phyloP scores from a whole-genome alignment of 2,888 invertebrate genomes.

The Herminia tarsipennalis region DNA sequence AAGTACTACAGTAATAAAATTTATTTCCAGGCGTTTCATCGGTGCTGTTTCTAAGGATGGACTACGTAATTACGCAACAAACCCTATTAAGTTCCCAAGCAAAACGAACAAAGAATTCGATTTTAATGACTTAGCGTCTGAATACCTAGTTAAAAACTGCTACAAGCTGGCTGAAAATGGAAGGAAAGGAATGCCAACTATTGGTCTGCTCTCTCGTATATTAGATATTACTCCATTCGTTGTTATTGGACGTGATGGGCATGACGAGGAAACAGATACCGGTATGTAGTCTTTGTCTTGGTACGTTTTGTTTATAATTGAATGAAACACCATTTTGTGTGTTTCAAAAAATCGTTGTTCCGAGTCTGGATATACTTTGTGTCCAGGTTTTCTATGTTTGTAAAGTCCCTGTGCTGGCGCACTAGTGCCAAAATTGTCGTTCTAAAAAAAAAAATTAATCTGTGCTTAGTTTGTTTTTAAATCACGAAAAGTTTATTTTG shows the following conservation, averaged over 20 bases:
- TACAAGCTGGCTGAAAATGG: conserved; percentile 58
- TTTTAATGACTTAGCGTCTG: conserved; percentile 83
- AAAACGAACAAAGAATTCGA: conserved; percentile 81
- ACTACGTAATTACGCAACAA: conserved; percentile 7
- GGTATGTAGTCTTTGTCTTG: too few relatives aligned
- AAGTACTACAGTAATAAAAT: too few relatives aligned
- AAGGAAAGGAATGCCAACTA: conserved; percentile 60
- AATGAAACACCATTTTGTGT: too few relatives aligned
- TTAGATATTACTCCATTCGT: conserved; percentile 90
- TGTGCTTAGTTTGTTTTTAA: too few relatives aligned
- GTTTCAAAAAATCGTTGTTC: too few relatives aligned
- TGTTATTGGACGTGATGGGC: conserved; percentile 70
- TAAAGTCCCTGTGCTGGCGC: too few relatives aligned
- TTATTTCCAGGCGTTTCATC: conserved; percentile 39
- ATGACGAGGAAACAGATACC: conserved; percentile 3
- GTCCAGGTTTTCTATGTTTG: too few relatives aligned
- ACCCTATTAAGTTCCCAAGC: conserved; percentile 77
- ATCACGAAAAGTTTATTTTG: too few relatives aligned
- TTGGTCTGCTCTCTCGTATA: conserved; percentile 90
- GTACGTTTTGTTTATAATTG: too few relatives aligned
- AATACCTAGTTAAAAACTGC: conserved; percentile 87
- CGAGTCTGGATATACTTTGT: too few relatives aligned
- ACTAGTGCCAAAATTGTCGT: too few relatives aligned
- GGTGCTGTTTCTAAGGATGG: conserved; percentile 63
- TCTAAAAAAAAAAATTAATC: too few relatives aligned